Evolutionary conservation across 2,113 vertebrate species (phyloP).

Genomic region (Hirundichthys speculiger): DNA sequence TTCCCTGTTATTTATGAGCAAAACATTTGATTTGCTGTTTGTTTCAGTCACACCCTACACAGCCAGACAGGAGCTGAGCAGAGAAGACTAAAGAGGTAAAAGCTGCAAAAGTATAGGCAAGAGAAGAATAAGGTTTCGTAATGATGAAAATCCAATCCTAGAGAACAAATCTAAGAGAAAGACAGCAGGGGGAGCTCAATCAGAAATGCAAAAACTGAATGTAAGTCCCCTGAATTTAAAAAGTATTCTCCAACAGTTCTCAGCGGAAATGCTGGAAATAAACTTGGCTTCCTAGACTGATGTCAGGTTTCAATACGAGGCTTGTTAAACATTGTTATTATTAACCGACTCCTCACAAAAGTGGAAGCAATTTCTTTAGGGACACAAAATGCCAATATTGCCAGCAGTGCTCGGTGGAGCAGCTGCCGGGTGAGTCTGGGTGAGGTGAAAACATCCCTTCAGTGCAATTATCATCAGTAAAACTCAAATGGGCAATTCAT

Average conservation of each 20-base stretch:
- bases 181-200: constrained; percentile 48
- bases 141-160: constrained; percentile 10
- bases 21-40: too few species aligned
- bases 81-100: constrained; percentile 17
- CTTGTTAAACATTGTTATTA: too few species aligned
- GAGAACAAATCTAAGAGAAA: constrained; percentile 25
- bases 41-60: too few species aligned
- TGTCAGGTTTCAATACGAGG: too few species aligned
- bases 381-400: neutral
- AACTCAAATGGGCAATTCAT: constrained; percentile 33
- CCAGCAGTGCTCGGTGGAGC: neutral
- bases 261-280: neutral
- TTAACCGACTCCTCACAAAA: too few species aligned
- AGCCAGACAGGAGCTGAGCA: constrained; percentile 7
- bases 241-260: neutral
- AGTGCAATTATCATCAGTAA: constrained; percentile 17
- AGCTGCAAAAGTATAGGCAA: constrained; percentile 18
- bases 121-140: constrained; percentile 17
- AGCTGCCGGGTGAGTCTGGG: neutral
- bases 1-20: too few species aligned
- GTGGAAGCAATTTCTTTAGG: too few species aligned
- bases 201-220: constrained; percentile 17
- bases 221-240: constrained; percentile 1
- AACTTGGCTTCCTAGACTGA: neutral
- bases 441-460: constrained; percentile 1